phyloP scores from a whole-genome alignment of 1,140 invertebrate species.

The Chlorops oryzae region DNA sequence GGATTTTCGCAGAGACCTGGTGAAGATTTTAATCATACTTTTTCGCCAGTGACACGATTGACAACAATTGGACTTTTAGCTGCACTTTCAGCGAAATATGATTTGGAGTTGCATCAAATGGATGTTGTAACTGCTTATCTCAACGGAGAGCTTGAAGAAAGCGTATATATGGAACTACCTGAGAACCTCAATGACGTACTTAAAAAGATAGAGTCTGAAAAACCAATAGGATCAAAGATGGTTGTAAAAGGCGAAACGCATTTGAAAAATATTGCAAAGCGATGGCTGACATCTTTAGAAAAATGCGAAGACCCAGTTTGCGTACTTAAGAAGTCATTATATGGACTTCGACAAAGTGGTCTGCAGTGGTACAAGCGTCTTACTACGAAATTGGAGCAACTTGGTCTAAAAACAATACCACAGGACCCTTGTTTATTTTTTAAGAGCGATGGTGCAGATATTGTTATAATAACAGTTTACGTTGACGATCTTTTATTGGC shows the following conservation, averaged over 20 bases:
- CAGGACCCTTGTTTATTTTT: not conserved
- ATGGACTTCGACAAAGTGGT: slow-evolving; percentile 36
- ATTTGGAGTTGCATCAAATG: slow-evolving; percentile 9
- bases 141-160: slow-evolving; percentile 40
- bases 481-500: slow-evolving; percentile 27
- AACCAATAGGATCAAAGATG: not conserved
- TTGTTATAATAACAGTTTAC: slow-evolving; percentile 20
- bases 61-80: slow-evolving; percentile 33
- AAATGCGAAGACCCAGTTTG: not conserved
- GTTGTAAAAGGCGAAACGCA: too few relatives aligned
- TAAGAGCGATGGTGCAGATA: not conserved
- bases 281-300: not conserved
- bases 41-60: slow-evolving; percentile 33
- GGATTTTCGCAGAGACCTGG: slow-evolving; percentile 41
- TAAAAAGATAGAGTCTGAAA: not conserved
- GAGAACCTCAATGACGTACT: not conserved
- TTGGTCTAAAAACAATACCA: not conserved
- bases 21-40: slow-evolving; percentile 40
- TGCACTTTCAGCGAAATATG: slow-evolving; percentile 22
- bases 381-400: not conserved
- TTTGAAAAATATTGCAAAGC: not conserved
- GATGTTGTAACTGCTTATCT: slow-evolving; percentile 15
- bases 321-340: slow-evolving; percentile 1
- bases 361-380: not conserved
- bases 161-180: slow-evolving; percentile 2